Evolutionary conservation across 2,113 vertebrate genomes (phyloP).

Genomic region (Cervus canadensis): DNA sequence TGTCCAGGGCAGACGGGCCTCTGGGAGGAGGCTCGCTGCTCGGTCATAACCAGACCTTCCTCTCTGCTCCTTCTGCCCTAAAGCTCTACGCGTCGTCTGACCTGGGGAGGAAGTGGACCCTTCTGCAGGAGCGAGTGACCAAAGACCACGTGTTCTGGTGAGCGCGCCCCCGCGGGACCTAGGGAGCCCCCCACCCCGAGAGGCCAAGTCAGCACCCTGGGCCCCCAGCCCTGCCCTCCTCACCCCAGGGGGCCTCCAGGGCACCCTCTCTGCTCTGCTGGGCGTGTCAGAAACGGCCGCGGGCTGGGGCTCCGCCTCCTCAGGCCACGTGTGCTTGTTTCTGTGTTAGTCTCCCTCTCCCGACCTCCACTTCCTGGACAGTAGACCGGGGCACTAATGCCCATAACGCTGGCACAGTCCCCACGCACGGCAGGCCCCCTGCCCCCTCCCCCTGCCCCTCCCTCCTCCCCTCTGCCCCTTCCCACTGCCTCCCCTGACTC

Average conservation of each 20-base stretch:
- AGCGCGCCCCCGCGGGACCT: background rate
- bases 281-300: accelerated
- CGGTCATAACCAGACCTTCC: accelerated
- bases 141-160: slow-evolving; percentile 96
- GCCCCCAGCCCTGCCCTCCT: no score
- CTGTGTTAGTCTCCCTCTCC: no score
- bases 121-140: slow-evolving; percentile 93
- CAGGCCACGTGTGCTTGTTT: accelerated
- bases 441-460: no score
- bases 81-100: slow-evolving; percentile 92
- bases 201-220: accelerated
- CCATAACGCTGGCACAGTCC: no score
- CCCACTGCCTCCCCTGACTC: no score
- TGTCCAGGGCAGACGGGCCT: accelerated
- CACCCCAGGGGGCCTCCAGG: accelerated
- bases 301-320: accelerated
- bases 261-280: background rate
- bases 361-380: no score
- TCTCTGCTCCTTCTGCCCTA: background rate
- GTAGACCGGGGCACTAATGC: no score
- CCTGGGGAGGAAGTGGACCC: slow-evolving; percentile 92
- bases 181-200: accelerated
- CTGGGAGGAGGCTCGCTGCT: accelerated
- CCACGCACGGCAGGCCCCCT: no score
- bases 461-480: no score